Base-by-base conservation (phyloP, 2,797 vertebrate genomes). In the Melanotaenia maccullochi region DNA sequence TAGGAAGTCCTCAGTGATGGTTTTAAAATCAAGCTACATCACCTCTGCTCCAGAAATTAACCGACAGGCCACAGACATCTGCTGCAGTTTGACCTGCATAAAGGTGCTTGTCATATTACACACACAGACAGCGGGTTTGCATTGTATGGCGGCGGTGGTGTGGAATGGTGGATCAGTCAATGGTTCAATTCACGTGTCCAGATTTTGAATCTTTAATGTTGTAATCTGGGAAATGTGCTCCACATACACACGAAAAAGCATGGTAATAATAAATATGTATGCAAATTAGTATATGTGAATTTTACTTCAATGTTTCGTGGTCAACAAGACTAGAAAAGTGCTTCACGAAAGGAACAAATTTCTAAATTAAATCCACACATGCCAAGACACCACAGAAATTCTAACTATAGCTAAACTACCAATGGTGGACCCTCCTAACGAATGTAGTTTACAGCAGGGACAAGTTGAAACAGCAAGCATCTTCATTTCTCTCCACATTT, bases 31-130 rank as follows among this genome's bases (percentile, higher is more conserved):
- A 71, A 83, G 78, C 66, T 68, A 71, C 68, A 42, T 68, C 81
- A 81, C 87, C 89, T 85, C 69, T 73, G 73, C 79, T 83, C 86
- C 75, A 70, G 55, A 86, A 83, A 83, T 87, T 67, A 89, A 92
- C 87, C 51, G 83, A 80, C 83, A 80, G 76, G 69, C 76, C 71
- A 35, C 52, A 74, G 62, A 77, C 65, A 72, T 84, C 84, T 75
- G 78, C 76, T 58, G 84, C 78, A 85, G 73, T 81, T 3, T 76
- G 75, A 90, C 83, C 84, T 62, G 78, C 61, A 81, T 81, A 69
- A 79, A 74, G 78, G 68, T 28, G 71, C 67, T 54, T 28, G 12
- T 85, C 77, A 78, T 18, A 55, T 30, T 22, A 24, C 12, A 51
- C 9, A 59, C 35, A 22, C n/a, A 18, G 22, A 30, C 13, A 16